Conservation (phyloP, 1,140 invertebrate genomes). For the Dufourea novaeangliae region DNA sequence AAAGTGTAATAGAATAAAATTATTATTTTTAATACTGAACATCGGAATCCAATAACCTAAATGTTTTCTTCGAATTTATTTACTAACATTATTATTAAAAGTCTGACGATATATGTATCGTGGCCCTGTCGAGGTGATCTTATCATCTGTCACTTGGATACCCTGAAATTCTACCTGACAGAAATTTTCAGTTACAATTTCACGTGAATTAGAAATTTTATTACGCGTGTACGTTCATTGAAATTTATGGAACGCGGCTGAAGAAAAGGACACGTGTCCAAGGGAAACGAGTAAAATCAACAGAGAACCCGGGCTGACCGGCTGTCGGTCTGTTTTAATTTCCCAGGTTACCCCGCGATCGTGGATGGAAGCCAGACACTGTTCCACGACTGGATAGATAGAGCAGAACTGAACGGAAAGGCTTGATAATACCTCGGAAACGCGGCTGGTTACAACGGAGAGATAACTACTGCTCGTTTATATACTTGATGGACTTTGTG, state of each 20-base stretch:
- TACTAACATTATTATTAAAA: too few species aligned
- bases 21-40: too few species aligned
- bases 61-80: too few species aligned
- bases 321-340: slow-evolving; percentile 77
- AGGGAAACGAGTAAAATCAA: slow-evolving; percentile 72
- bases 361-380: slow-evolving; percentile 55
- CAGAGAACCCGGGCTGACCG: slow-evolving; percentile 71
- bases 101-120: too few species aligned
- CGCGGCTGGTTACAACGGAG: slow-evolving; percentile 1
- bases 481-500: too few species aligned
- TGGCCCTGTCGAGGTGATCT: too few species aligned
- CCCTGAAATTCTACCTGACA: too few species aligned
- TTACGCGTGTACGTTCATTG: slow-evolving; percentile 9
- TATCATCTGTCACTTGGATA: too few species aligned
- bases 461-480: background rate
- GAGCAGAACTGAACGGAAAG: slow-evolving; percentile 57
- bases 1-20: too few species aligned
- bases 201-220: slow-evolving; percentile 15
- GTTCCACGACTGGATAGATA: slow-evolving; percentile 62
- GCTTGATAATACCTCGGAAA: background rate
- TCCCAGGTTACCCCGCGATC: slow-evolving; percentile 71
- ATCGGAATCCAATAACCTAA: too few species aligned
- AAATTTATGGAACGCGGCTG: slow-evolving; percentile 19
- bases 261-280: slow-evolving; percentile 49
- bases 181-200: too few species aligned